Evolutionary conservation across 2,888 invertebrate genomes (phyloP).

Genomic region (Parochlus steinenii): DNA sequence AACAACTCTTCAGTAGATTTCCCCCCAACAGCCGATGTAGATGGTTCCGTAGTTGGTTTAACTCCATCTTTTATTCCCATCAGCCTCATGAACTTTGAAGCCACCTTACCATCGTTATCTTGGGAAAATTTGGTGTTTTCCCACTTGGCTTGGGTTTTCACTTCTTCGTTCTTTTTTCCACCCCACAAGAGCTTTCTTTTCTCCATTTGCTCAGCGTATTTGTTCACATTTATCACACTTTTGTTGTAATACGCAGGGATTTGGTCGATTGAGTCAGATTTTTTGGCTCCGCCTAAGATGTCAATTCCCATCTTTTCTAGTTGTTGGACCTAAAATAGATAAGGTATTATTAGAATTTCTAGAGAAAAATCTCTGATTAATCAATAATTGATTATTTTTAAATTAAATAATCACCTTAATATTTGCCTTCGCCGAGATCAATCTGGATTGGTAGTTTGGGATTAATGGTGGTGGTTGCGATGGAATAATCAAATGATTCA

Average conservation of each 20-base stretch:
- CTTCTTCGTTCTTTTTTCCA: conserved; percentile 43
- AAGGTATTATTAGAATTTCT: too few relatives aligned
- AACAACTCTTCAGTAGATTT: conserved; percentile 60
- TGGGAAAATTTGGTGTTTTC: conserved; percentile 74
- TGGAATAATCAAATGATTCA: too few relatives aligned
- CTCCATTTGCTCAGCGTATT: conserved; percentile 77
- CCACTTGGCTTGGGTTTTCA: conserved; percentile 44
- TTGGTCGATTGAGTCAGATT: too few relatives aligned
- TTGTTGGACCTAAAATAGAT: too few relatives aligned
- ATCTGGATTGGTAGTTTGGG: too few relatives aligned
- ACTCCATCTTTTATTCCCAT: conserved; percentile 73
- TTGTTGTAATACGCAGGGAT: conserved; percentile 61
- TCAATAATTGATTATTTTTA: too few relatives aligned
- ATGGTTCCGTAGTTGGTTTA: background rate
- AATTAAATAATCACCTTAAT: too few relatives aligned
- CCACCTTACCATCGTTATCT: conserved; percentile 81
- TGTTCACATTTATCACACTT: conserved; percentile 52
- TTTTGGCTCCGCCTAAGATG: too few relatives aligned
- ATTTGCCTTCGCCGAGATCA: too few relatives aligned
- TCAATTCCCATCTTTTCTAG: too few relatives aligned
- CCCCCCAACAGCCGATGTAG: background rate
- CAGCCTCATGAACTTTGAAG: conserved; percentile 86
- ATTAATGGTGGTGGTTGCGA: too few relatives aligned
- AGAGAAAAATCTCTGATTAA: too few relatives aligned
- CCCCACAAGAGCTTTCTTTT: conserved; percentile 87